Conservation (phyloP, 2,797 vertebrate species). For the Falco rusticolus region DNA sequence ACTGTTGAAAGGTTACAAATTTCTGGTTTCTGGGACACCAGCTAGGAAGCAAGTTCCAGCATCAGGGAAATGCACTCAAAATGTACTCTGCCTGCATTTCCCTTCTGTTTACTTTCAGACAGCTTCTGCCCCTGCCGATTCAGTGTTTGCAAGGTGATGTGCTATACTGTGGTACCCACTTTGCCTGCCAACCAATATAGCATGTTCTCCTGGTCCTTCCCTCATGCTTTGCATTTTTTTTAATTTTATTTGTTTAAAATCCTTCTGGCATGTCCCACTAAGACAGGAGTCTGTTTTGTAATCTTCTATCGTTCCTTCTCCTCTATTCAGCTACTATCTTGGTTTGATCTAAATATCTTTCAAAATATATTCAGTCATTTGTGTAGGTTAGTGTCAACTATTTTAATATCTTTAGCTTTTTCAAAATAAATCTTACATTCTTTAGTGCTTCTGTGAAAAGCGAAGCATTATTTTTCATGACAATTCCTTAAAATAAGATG, state of each 20-base stretch:
- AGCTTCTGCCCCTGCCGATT: not conserved
- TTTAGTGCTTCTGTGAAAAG: not conserved
- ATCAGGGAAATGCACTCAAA: not conserved
- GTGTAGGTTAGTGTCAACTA: not conserved
- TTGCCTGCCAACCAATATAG: not conserved
- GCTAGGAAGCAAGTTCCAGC: not conserved
- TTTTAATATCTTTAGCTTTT: not conserved
- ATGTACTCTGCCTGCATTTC: not conserved
- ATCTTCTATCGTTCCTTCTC: not conserved
- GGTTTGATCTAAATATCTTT: not conserved
- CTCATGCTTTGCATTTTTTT: not conserved
- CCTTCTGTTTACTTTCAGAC: not conserved
- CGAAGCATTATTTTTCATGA: not conserved
- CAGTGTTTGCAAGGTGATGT: not conserved
- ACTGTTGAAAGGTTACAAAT: not conserved
- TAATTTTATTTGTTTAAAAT: not conserved
- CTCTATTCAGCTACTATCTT: not conserved
- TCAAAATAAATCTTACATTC: not conserved
- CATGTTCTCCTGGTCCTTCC: not conserved
- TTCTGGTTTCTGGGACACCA: not conserved
- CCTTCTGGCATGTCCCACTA: too few relatives aligned
- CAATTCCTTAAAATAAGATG: not conserved
- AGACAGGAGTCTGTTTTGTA: not conserved
- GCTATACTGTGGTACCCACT: not conserved
- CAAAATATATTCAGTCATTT: not conserved